Evolutionary conservation across 2,113 vertebrate genomes (phyloP).

Genomic region (Poeciliopsis occidentalis): DNA sequence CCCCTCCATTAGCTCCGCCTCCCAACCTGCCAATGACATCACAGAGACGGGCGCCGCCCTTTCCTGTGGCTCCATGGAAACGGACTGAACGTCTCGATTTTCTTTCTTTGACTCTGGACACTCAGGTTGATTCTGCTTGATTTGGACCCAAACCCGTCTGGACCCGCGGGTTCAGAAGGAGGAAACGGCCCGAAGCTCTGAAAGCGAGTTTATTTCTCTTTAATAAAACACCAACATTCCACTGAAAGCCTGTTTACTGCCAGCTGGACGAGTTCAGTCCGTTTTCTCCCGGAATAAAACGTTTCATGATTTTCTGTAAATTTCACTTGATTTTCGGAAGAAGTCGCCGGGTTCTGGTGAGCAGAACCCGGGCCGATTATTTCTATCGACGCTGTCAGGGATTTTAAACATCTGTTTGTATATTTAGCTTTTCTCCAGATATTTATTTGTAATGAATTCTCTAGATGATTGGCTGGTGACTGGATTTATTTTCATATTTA

Average conservation of each 20-base stretch:
- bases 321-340: neutral
- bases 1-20: constrained; percentile 41
- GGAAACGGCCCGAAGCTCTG: neutral
- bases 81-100: constrained; percentile 45
- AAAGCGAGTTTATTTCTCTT: too few relatives aligned
- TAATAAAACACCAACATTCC: too few relatives aligned
- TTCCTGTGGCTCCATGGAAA: constrained; percentile 74
- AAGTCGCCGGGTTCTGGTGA: neutral
- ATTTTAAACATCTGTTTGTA: constrained; percentile 30
- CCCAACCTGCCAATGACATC: constrained; percentile 47
- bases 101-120: neutral
- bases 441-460: constrained; percentile 46
- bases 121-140: constrained; percentile 2
- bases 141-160: neutral
- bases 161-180: neutral
- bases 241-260: too few relatives aligned
- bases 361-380: neutral
- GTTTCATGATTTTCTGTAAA: too few relatives aligned
- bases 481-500: constrained; percentile 61
- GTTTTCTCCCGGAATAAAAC: neutral
- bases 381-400: constrained; percentile 29
- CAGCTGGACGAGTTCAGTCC: too few relatives aligned
- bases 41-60: constrained; percentile 21
- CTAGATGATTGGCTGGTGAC: constrained; percentile 11
- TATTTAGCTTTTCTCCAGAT: constrained; percentile 41